Base-by-base conservation (phyloP, 1,140 invertebrate genomes). In the Temnothorax longispinosus region DNA sequence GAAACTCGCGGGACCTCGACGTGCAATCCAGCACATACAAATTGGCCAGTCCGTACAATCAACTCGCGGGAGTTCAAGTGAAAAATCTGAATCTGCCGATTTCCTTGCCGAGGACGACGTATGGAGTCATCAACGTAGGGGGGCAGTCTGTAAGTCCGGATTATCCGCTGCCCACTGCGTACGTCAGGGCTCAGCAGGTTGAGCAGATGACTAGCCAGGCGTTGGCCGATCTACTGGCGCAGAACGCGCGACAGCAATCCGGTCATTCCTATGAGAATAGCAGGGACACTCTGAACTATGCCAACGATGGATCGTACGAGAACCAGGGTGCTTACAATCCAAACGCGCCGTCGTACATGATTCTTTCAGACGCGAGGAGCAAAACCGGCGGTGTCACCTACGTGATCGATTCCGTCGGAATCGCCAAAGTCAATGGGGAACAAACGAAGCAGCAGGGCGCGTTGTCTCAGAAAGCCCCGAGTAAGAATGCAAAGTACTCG, bases 141-240 rank as follows among this genome's bases (percentile, higher is more conserved):
- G 90, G 87, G 5, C 93, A 94, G 35, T 92, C 92, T 2, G 81
- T 89, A 2, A 87, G 87, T n/a, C 85, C 90, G 1, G 93, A 94
- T 41, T 93, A 92, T n/a, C 76, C 92, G 3, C 56, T 74, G 47
- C 88, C 88, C n/a, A 62, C n/a, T 8, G 64, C 86, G 0, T 93
- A 93, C 18, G 81, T 88, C 27, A 95, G 92, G 38, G 88, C 85
- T 56, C 93, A 94, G 11, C 94, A 94, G 0, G 58, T 94, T 21
- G 94, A 95, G 27, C 92, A 94, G 41, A 32, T 94, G 0, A 94
- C 93, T 93, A 91, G 89, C 10, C 94, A 94, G 72, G 88, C 92
- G 1, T 52, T 95, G 38, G 81, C 90, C 0, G 94, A 92, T 64
- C 35, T 94, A 6, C 58, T 95, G 7, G 85, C 91, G 0, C 94